Conservation (phyloP, 1,140 invertebrate species). For the Pseudobourletiella spinata region DNA sequence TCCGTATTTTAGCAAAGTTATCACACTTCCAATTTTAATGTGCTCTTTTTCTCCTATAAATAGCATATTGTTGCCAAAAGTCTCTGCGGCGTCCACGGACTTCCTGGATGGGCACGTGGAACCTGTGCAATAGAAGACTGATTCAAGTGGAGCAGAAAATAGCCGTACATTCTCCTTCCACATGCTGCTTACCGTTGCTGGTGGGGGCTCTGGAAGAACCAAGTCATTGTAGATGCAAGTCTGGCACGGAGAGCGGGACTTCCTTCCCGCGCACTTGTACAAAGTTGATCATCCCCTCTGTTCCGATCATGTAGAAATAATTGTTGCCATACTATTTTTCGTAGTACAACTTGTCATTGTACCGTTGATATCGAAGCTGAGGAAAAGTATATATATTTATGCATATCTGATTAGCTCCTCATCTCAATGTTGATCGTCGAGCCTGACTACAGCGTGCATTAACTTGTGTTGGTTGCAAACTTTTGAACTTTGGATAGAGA, state of each 20-base stretch:
- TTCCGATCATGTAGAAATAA: neutral
- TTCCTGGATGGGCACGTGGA: conserved; percentile 14
- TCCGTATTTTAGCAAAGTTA: too few relatives aligned
- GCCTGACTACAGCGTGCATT: too few relatives aligned
- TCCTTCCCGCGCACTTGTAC: neutral
- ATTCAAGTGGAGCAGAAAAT: neutral
- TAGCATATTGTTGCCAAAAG: conserved; percentile 19
- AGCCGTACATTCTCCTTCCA: neutral
- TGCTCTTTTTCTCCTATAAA: neutral
- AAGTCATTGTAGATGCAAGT: neutral
- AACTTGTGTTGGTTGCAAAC: too few relatives aligned
- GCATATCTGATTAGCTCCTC: too few relatives aligned
- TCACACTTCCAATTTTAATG: neutral
- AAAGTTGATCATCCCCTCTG: neutral
- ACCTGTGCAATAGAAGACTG: neutral
- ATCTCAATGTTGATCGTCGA: too few relatives aligned
- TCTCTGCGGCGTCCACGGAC: conserved; percentile 7
- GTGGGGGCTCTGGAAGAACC: neutral
- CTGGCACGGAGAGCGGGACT: neutral
- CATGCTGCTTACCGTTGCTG: neutral
- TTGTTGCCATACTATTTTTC: too few relatives aligned
- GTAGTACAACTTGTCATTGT: too few relatives aligned
- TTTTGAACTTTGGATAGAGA: too few relatives aligned
- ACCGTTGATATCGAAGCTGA: too few relatives aligned
- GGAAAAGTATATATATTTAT: too few relatives aligned